These are phyloP conservation scores for Patiria miniata DNA, from an alignment of 35 echinoderm and acorn worm genomes.

Conservation along the genomic window DNA sequence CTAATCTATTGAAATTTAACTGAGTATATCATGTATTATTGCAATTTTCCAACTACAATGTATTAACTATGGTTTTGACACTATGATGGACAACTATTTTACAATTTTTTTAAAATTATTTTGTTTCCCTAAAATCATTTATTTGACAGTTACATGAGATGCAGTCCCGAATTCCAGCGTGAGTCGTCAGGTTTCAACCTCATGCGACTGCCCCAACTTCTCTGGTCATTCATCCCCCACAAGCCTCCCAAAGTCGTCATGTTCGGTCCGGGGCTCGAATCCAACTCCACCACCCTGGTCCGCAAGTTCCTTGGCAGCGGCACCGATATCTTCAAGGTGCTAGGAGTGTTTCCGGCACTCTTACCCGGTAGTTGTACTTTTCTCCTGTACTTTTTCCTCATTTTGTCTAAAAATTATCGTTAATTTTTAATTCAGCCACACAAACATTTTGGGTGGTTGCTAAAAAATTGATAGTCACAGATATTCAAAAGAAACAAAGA, in stretches of 20 bases:
- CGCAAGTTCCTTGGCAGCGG: slow-evolving; percentile 59
- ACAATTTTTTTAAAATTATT: no score
- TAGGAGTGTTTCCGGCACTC: slow-evolving; percentile 74
- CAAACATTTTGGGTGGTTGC: background rate
- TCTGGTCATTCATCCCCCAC: slow-evolving; percentile 78
- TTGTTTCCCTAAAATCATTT: no score
- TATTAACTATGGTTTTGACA: no score
- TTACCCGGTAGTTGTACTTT: slow-evolving; percentile 80
- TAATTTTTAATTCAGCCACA: background rate
- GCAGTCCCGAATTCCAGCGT: slow-evolving; percentile 69
- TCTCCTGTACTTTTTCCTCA: background rate
- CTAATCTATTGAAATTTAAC: no score
- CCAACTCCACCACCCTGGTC: slow-evolving; percentile 64
- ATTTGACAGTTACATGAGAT: slow-evolving; percentile 79
- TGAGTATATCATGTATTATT: no score
- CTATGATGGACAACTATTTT: no score
- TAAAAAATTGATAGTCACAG: no score
- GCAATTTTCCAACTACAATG: no score
- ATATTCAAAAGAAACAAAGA: no score
- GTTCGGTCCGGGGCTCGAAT: slow-evolving; percentile 94
- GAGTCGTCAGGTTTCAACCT: slow-evolving; percentile 48
- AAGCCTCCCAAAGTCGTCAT: slow-evolving; percentile 75
- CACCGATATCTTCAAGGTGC: slow-evolving; percentile 55
- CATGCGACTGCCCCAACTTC: slow-evolving; percentile 61
- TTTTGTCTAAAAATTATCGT: background rate